Evolutionary conservation across 1,140 invertebrate genomes (phyloP).

Genomic region (Papilio machaon): DNA sequence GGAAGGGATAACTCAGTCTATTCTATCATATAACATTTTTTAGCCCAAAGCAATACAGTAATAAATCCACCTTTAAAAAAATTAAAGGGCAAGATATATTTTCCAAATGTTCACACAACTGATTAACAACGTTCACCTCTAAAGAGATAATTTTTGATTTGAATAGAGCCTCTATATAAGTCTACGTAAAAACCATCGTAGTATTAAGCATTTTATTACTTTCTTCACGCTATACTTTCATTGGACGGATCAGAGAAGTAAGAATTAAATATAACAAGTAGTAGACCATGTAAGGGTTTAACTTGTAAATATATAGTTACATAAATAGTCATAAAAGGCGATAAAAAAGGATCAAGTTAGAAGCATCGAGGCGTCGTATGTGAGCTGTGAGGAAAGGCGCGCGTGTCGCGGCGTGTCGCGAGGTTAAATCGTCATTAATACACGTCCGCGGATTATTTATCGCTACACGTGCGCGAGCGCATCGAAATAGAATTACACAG

Average conservation of each 20-base stretch:
- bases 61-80: neutral
- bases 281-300: neutral
- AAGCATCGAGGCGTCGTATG: conserved; percentile 24
- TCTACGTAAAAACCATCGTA: neutral
- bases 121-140: neutral
- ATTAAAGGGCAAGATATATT: neutral
- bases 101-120: neutral
- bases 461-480: conserved; percentile 41
- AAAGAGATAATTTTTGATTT: too few species aligned
- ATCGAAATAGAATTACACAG: conserved; percentile 35
- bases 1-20: too few species aligned
- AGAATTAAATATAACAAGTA: neutral
- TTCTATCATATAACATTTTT: neutral
- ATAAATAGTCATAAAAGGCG: conserved; percentile 28
- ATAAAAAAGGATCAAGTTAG: conserved; percentile 28
- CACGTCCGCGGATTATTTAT: conserved; percentile 49
- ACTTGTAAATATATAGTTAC: neutral
- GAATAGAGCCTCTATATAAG: neutral
- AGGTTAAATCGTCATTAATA: conserved; percentile 48
- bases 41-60: neutral
- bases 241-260: neutral
- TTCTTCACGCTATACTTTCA: neutral
- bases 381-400: conserved; percentile 33
- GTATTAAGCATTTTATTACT: neutral
- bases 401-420: conserved; percentile 41